phyloP scores from a whole-genome alignment of 2,888 invertebrate genomes.

The Micoletzkya japonica region DNA sequence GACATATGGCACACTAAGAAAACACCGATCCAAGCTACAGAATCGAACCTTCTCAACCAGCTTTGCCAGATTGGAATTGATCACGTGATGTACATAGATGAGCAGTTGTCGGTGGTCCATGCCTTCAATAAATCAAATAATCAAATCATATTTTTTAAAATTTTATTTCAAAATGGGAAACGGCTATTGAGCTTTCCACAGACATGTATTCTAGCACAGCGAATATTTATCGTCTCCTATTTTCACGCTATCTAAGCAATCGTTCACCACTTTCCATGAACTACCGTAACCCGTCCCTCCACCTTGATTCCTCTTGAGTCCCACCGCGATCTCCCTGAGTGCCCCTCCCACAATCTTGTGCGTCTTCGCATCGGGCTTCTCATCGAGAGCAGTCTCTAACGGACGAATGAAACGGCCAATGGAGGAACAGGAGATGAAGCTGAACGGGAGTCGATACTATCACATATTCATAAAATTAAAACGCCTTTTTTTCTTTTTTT shows the following conservation, averaged over 20 bases:
- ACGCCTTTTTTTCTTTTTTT: no score
- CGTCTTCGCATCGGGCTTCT: conserved; percentile 73
- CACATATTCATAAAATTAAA: no score
- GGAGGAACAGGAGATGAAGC: conserved; percentile 29
- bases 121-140: conserved; percentile 71
- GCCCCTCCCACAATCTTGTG: conserved; percentile 76
- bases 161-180: conserved; percentile 76
- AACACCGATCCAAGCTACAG: neutral
- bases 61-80: conserved; percentile 38
- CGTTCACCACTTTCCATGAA: neutral
- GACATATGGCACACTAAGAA: neutral
- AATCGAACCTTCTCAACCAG: conserved; percentile 32
- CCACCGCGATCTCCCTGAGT: conserved; percentile 65
- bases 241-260: no score
- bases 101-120: conserved; percentile 36
- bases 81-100: conserved; percentile 35
- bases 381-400: conserved; percentile 68
- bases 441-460: conserved; percentile 28
- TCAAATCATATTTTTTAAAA: no score
- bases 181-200: no score
- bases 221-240: no score
- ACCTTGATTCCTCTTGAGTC: conserved; percentile 81
- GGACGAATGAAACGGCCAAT: conserved; percentile 24
- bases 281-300: no score
- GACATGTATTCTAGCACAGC: no score